Evolutionary conservation across 1,140 invertebrate species (phyloP).

Genomic region (Ceratosolen fusciceps): DNA sequence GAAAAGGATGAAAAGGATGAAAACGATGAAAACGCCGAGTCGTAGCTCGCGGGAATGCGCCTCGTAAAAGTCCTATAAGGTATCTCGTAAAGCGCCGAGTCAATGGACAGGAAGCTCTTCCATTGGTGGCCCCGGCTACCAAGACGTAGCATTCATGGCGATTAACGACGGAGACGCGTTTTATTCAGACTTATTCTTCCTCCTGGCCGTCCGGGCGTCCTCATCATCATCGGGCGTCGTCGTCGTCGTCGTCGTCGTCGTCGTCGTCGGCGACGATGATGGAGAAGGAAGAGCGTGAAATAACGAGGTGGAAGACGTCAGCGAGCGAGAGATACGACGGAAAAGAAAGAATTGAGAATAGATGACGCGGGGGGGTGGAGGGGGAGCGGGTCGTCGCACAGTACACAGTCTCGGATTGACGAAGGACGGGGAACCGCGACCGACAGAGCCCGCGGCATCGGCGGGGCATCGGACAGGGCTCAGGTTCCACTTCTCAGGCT

Average conservation of each 20-base stretch:
- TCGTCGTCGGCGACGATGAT: constrained; percentile 20
- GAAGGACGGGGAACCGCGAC: no score
- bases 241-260: neutral
- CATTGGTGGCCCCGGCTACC: constrained; percentile 18
- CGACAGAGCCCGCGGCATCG: neutral
- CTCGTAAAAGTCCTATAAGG: constrained; percentile 53
- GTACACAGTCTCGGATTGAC: constrained; percentile 23
- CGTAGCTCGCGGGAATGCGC: constrained; percentile 46
- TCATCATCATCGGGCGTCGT: constrained; percentile 2
- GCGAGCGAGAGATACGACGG: constrained; percentile 13
- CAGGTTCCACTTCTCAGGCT: constrained; percentile 25
- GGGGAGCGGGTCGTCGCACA: neutral
- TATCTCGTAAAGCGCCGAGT: constrained; percentile 51
- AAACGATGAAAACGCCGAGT: constrained; percentile 51
- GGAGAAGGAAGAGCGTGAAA: constrained; percentile 41
- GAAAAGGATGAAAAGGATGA: no score
- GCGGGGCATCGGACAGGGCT: neutral
- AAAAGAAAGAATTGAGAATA: constrained; percentile 38
- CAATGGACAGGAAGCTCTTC: constrained; percentile 49
- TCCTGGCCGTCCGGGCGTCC: constrained; percentile 28
- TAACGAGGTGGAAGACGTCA: constrained; percentile 42
- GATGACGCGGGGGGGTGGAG: constrained; percentile 15
- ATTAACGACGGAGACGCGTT: constrained; percentile 49
- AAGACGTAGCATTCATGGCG: constrained; percentile 43
- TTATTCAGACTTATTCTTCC: constrained; percentile 47